Evolutionary conservation across 1,140 invertebrate genomes (phyloP).

Genomic region (Gonatopus flavifemur): DNA sequence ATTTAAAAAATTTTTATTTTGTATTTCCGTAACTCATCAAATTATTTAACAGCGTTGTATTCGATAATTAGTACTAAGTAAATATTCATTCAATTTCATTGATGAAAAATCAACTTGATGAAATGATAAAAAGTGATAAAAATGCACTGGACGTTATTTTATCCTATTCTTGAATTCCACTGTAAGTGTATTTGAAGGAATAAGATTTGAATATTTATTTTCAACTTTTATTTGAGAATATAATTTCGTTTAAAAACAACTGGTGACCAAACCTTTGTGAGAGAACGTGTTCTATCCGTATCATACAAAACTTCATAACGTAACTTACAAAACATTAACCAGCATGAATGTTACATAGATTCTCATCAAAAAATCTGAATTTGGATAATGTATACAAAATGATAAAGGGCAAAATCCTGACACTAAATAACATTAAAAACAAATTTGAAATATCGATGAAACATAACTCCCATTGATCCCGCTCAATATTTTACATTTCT

Average conservation of each 20-base stretch:
- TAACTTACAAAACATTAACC: constrained; percentile 17
- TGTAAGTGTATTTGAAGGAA: too few relatives aligned
- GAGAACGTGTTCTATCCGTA: constrained; percentile 16
- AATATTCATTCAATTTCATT: too few relatives aligned
- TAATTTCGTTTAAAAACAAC: constrained; percentile 46
- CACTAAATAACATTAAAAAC: not conserved
- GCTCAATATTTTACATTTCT: not conserved
- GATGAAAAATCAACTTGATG: too few relatives aligned
- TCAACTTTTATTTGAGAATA: constrained; percentile 50
- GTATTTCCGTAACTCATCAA: too few relatives aligned
- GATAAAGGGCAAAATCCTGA: not conserved
- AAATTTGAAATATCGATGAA: not conserved
- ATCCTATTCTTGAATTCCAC: too few relatives aligned
- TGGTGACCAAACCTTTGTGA: constrained; percentile 25
- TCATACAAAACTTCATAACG: constrained; percentile 21
- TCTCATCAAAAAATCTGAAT: constrained; percentile 5
- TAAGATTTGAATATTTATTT: too few relatives aligned
- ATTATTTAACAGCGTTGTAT: too few relatives aligned
- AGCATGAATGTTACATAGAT: constrained; percentile 12
- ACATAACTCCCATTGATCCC: not conserved
- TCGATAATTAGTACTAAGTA: too few relatives aligned
- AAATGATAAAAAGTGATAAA: too few relatives aligned
- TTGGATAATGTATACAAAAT: not conserved
- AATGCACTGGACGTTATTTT: too few relatives aligned
- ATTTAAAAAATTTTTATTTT: too few relatives aligned